Conservation (phyloP, 37 sponge, comb jelly and placozoan genomes). For the Hexactinellida sp. region DNA sequence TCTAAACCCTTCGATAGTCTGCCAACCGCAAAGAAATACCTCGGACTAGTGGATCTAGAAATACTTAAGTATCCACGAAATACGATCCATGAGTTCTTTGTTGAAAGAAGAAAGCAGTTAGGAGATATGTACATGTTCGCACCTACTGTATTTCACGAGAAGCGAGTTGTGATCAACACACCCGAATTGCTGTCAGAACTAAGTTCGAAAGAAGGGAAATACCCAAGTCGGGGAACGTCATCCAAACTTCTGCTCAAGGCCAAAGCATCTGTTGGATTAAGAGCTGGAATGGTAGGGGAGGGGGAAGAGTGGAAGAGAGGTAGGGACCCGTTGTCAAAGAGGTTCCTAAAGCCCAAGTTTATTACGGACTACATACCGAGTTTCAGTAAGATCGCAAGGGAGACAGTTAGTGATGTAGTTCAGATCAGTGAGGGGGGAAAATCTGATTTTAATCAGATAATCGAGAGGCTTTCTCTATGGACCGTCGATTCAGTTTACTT, state of each 20-base stretch:
- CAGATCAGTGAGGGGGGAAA: not conserved
- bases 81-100: not conserved
- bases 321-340: not conserved
- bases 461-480: not conserved
- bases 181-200: not conserved
- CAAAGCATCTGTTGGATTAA: not conserved
- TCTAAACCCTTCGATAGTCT: not conserved
- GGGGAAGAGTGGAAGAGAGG: not conserved
- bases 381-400: not conserved
- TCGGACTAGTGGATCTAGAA: slow-evolving; percentile 10
- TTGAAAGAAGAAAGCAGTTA: not conserved
- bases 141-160: not conserved
- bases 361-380: not conserved
- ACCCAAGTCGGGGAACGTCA: not conserved
- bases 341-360: not conserved
- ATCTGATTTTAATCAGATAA: not conserved
- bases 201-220: not conserved
- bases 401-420: not conserved
- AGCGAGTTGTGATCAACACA: not conserved
- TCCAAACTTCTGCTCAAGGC: not conserved
- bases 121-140: not conserved
- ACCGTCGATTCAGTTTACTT: not conserved
- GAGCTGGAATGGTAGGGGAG: not conserved
- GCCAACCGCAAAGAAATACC: not conserved
- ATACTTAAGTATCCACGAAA: not conserved